Base-by-base conservation (phyloP, 2,113 vertebrate species). In the Verasper variegatus region DNA sequence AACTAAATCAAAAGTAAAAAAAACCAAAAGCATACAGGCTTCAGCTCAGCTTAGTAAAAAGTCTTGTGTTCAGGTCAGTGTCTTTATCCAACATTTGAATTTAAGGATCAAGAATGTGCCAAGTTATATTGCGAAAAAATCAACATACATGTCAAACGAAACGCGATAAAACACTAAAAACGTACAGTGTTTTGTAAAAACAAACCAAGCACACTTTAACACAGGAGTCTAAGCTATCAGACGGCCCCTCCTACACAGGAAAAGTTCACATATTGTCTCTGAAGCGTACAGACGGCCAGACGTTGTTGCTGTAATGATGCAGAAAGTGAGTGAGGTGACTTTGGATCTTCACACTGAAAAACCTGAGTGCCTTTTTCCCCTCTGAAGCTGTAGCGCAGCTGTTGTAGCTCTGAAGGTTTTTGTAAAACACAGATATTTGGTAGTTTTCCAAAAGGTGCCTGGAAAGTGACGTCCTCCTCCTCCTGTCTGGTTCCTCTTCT, bases 31-130 rank as follows among this genome's bases (percentile, higher is more conserved):
- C 23, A 55, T 59, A 70, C 26, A 65, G 60, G 27, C 62, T 74
- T 27, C 45, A 68, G 73, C 70, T 78, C 74, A 58, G 66, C 56
- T 57, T n/a, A n/a, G 65, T 67, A 73, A 52, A n/a, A 85, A 77
- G 76, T 21, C 51, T 35, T 15, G 61, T 74, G 68, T 79, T 74
- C 69, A 79, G 52, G 42, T 87, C 82, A 89, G 83, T 86, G 76
- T 89, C 40, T 84, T 76, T 51, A 54, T 68, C 62, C 26, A 87
- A 76, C 56, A 63, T 74, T 68, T 49, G 35, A 79, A 77, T 63
- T 47, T 35, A 73, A 81, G 60, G 57, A 86, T 91, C 89, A 71
- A 80, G 65, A 64, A 89, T 92, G 91, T 90, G 89, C 82, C 62
- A 77, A 47, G 69, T 76, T 56, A 71, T 60, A 65, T 60, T 23